phyloP scores from a whole-genome alignment of 2,113 vertebrate species.

The Leucopsar rothschildi region DNA sequence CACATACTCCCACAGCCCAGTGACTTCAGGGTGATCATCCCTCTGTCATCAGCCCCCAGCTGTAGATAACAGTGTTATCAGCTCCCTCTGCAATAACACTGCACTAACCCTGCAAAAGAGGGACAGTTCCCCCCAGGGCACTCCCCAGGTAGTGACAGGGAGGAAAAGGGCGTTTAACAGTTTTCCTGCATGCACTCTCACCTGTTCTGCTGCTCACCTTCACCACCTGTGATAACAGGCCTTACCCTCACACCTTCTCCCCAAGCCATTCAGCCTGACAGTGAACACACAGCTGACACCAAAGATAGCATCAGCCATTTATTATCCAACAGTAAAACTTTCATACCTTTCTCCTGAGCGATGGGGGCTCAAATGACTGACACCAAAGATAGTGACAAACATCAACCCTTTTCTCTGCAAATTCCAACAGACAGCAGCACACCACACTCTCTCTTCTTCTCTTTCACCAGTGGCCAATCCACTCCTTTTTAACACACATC shows the following conservation, averaged over 20 bases:
- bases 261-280: background rate
- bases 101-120: background rate
- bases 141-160: background rate
- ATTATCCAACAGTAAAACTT: background rate
- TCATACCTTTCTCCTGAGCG: too few species aligned
- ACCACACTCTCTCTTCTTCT: background rate
- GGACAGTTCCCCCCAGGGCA: background rate
- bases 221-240: background rate
- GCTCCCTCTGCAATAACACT: background rate
- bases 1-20: background rate
- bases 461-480: too few species aligned
- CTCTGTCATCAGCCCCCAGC: background rate
- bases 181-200: background rate
- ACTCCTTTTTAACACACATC: background rate
- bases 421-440: background rate
- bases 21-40: background rate
- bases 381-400: background rate
- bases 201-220: background rate
- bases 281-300: background rate
- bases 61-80: background rate
- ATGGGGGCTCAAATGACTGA: background rate
- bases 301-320: background rate
- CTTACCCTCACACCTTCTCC: background rate
- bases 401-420: background rate
- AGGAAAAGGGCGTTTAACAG: background rate